Conservation (phyloP, 2,888 invertebrate genomes). For the Willowsia nigromaculata region DNA sequence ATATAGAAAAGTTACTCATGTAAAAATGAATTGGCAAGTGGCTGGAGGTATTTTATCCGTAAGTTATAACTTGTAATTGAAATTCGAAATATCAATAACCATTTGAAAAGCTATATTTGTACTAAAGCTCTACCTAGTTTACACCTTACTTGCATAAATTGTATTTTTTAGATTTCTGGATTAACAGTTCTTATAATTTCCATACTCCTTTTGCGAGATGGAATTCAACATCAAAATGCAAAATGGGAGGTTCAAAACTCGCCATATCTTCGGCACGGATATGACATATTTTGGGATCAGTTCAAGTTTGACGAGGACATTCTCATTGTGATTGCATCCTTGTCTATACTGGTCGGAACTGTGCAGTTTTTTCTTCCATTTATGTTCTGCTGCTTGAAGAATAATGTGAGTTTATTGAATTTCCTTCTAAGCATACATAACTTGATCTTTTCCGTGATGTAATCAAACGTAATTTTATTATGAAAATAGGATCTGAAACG, state of each 20-base stretch:
- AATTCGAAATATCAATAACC: neutral
- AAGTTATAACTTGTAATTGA: slow-evolving; percentile 13
- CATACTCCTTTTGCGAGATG: slow-evolving; percentile 65
- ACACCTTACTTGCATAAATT: neutral
- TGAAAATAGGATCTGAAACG: slow-evolving; percentile 56
- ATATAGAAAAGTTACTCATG: neutral
- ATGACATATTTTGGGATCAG: slow-evolving; percentile 73
- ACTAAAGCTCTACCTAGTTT: too few relatives aligned
- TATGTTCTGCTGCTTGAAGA: slow-evolving; percentile 69
- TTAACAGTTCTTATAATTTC: slow-evolving; percentile 64
- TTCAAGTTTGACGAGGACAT: slow-evolving; percentile 73
- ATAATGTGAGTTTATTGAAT: slow-evolving; percentile 55
- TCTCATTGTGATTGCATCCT: slow-evolving; percentile 66
- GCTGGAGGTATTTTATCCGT: slow-evolving; percentile 64
- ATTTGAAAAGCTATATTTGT: neutral
- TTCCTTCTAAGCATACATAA: too few relatives aligned
- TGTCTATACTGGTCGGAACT: slow-evolving; percentile 66
- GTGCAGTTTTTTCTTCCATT: slow-evolving; percentile 68
- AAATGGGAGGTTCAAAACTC: slow-evolving; percentile 68
- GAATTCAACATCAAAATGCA: slow-evolving; percentile 70
- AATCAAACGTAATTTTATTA: neutral
- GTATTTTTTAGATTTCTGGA: slow-evolving; percentile 59
- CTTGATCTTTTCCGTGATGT: too few relatives aligned
- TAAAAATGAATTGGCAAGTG: slow-evolving; percentile 60
- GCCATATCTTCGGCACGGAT: slow-evolving; percentile 54